A percentile compares a stretch with the other conserved stretches of the same genome.
Evolutionary conservation across 1,140 invertebrate genomes (phyloP).

Genomic region (Ceratoteleas bidentatus): DNA sequence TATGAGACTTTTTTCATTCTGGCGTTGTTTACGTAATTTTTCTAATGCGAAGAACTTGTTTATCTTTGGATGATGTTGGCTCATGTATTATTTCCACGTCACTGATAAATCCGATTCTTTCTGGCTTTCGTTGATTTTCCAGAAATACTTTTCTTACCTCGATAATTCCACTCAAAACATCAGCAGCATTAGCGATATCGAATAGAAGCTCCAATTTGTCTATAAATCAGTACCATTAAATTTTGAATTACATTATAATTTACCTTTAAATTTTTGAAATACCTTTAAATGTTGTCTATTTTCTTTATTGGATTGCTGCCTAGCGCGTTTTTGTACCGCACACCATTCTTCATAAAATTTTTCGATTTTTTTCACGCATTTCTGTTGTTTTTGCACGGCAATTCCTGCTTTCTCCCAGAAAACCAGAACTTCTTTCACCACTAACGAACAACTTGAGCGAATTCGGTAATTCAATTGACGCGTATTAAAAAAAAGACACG

Average conservation of each 20-base stretch:
- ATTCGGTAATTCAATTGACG: too few species aligned
- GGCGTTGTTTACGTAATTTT: constrained; percentile 9
- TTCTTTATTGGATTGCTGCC: constrained; percentile 20
- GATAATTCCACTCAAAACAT: not conserved
- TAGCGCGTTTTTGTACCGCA: not conserved
- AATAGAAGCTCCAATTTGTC: not conserved
- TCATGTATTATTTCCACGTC: not conserved
- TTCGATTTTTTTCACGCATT: too few species aligned
- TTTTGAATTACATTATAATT: too few species aligned
- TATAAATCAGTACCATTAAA: not conserved
- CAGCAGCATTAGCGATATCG: constrained; percentile 3
- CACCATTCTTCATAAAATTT: too few species aligned
- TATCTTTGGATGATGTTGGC: not conserved
- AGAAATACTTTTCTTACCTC: not conserved
- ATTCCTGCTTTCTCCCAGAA: too few species aligned
- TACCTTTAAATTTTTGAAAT: too few species aligned
- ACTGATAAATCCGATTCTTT: not conserved
- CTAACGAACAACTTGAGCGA: too few species aligned
- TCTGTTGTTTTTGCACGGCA: too few species aligned
- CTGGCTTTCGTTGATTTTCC: constrained; percentile 10
- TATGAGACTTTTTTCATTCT: constrained; percentile 17
- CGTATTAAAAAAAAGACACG: too few species aligned
- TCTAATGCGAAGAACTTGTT: not conserved
- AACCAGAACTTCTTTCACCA: too few species aligned
- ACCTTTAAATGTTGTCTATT: constrained; percentile 29